A percentile compares a stretch with the other conserved stretches of the same genome.
Evolutionary conservation across 2,888 invertebrate genomes (phyloP).

Genomic region (Resseliella maxima): DNA sequence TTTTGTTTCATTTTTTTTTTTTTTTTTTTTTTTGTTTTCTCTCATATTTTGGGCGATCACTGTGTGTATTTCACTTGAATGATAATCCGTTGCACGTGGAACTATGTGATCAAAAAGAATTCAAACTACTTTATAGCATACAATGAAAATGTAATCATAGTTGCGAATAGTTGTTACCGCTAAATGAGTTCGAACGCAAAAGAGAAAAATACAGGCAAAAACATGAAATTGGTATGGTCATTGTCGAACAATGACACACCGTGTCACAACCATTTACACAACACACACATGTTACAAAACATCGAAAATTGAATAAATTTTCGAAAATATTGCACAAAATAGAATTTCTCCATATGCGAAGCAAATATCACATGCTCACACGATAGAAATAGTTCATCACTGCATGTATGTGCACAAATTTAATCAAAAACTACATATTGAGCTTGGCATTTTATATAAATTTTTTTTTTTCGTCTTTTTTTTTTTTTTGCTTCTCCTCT

Average conservation of each 20-base stretch:
- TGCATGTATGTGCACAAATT: not conserved
- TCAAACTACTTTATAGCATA: not conserved
- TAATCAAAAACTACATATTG: not conserved
- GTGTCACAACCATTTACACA: not conserved
- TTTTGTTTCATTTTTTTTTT: not conserved
- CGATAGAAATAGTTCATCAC: not conserved
- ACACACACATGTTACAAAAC: slow-evolving; percentile 7
- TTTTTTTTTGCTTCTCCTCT: not conserved
- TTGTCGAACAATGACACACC: slow-evolving; percentile 18
- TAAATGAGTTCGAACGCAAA: too few relatives aligned
- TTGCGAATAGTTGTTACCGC: not conserved
- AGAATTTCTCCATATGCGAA: not conserved
- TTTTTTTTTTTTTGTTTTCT: not conserved
- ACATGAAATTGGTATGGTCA: slow-evolving; percentile 9
- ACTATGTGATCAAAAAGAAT: not conserved
- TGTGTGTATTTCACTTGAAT: not conserved
- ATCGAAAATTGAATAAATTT: slow-evolving; percentile 5
- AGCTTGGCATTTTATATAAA: not conserved
- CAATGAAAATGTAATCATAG: not conserved
- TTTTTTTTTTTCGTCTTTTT: not conserved
- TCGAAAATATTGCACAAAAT: slow-evolving; percentile 12
- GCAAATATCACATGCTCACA: too few relatives aligned
- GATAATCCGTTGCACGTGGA: not conserved
- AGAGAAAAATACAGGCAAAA: too few relatives aligned
- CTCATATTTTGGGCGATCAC: too few relatives aligned